Conservation (phyloP, 2,797 vertebrate species). For the Brachyrhaphis roseni region DNA sequence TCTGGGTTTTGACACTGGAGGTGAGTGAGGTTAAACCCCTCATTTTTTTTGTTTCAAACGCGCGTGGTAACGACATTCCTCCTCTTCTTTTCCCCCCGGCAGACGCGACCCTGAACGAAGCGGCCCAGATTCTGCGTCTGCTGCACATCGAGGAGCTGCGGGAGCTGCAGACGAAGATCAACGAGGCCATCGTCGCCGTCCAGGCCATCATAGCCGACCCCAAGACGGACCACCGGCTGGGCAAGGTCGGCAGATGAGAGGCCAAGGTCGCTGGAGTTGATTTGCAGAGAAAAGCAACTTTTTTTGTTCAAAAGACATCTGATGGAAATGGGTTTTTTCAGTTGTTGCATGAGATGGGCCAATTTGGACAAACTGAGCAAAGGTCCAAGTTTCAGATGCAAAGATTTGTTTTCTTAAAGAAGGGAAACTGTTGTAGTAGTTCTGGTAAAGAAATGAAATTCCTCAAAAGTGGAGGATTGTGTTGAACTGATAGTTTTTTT, state of each 20-base stretch:
- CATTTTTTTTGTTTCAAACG: neutral
- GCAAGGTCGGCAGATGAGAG: conserved; percentile 95
- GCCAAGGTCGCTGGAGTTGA: conserved; percentile 21
- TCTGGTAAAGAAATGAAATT: neutral
- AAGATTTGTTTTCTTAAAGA: conserved; percentile 7
- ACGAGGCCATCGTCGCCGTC: conserved; percentile 96
- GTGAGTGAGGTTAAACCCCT: conserved; percentile 75
- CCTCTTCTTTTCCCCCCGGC: neutral
- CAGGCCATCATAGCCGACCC: conserved; percentile 98
- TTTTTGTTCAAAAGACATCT: neutral
- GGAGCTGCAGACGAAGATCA: conserved; percentile 96
- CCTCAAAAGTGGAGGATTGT: neutral
- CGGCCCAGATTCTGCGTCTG: conserved; percentile 92
- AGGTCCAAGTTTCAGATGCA: conserved; percentile 16
- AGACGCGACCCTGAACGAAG: conserved; percentile 97
- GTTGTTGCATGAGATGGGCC: conserved; percentile 31
- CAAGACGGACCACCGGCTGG: conserved; percentile 97
- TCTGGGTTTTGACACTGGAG: conserved; percentile 97
- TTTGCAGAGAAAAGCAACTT: conserved; percentile 16
- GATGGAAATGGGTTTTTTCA: conserved; percentile 24
- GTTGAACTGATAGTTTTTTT: neutral
- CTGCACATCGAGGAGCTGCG: conserved; percentile 97
- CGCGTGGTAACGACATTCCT: neutral
- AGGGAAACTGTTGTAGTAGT: neutral
- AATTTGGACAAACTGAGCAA: conserved; percentile 7